These are phyloP conservation scores for Sula dactylatra DNA, from an alignment of 2,113 vertebrate species.

Conservation along the genomic window DNA sequence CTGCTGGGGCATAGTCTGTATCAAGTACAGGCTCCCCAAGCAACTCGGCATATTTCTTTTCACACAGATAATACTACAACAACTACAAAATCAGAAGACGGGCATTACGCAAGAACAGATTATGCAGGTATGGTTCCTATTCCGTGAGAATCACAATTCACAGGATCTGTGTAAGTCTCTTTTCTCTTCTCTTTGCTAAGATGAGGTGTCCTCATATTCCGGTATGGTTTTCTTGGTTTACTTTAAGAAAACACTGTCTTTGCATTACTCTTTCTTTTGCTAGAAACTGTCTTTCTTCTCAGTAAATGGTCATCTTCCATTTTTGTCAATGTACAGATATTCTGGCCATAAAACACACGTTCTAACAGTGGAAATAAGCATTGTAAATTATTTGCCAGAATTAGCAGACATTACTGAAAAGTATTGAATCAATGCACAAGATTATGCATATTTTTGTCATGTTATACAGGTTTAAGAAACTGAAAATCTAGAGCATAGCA, in stretches of 20 bases:
- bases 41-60: constrained; percentile 29
- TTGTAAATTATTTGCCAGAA: constrained; percentile 54
- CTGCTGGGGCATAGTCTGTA: background rate
- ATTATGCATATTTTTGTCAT: background rate
- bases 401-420: constrained; percentile 40
- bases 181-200: background rate
- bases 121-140: constrained; percentile 80
- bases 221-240: background rate
- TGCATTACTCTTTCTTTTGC: background rate
- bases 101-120: constrained; percentile 91
- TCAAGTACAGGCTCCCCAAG: background rate
- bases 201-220: background rate
- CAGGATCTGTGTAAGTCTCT: background rate
- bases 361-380: constrained; percentile 40
- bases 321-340: background rate
- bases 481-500: background rate
- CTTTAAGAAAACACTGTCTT: background rate
- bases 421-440: constrained; percentile 37
- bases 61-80: constrained; percentile 86
- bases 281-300: background rate
- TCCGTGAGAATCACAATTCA: background rate
- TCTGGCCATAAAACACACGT: background rate
- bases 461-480: background rate
- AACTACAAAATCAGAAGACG: constrained; percentile 89
- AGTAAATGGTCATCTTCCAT: background rate